Conservation (phyloP, 2,113 vertebrate genomes). For the Asarcornis scutulata region DNA sequence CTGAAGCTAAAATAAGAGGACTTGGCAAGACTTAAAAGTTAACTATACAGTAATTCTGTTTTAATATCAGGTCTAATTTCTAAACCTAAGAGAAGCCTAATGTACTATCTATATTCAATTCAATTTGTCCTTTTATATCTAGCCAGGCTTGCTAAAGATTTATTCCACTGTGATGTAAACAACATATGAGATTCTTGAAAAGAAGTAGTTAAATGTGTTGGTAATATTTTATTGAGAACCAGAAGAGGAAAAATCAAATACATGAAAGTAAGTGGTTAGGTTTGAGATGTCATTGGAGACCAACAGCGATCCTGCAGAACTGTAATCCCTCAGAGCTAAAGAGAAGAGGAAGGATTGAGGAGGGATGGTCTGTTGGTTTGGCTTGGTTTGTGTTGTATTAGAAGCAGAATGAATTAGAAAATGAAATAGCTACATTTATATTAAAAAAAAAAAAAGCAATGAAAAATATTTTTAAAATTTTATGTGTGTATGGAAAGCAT, state of each 20-base stretch:
- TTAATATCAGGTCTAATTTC: conserved; percentile 6
- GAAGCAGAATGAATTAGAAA: background rate
- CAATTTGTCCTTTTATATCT: background rate
- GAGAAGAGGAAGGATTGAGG: background rate
- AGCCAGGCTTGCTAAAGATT: background rate
- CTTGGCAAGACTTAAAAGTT: background rate
- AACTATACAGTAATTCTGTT: background rate
- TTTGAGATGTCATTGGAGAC: background rate
- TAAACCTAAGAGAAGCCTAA: background rate
- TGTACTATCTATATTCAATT: background rate
- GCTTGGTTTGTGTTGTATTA: background rate
- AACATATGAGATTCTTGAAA: background rate
- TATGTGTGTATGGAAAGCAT: background rate
- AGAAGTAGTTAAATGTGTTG: background rate
- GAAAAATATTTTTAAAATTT: background rate
- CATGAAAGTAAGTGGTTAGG: background rate
- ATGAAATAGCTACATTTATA: background rate
- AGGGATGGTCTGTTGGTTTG: background rate
- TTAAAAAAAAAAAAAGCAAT: background rate
- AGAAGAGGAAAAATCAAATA: conserved; percentile 20
- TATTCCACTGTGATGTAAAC: background rate
- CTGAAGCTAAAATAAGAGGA: background rate
- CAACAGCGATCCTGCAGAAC: background rate
- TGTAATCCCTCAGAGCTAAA: background rate
- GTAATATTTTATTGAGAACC: background rate